phyloP scores from a whole-genome alignment of 92 coral and sea anemone genomes.

The Siderastrea radians region DNA sequence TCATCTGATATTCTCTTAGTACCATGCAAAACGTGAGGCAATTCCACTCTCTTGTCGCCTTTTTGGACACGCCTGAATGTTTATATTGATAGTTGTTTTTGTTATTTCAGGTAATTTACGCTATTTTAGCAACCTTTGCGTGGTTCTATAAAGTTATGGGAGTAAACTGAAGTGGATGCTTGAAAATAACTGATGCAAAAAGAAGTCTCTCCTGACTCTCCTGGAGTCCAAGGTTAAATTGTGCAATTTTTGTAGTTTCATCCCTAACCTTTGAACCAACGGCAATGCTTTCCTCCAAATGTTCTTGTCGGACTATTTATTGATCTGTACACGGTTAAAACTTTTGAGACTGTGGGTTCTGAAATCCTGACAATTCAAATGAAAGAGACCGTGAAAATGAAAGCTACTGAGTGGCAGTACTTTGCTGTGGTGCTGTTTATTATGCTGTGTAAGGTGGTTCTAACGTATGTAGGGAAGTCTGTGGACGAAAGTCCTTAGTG shows the following conservation, averaged over 20 bases:
- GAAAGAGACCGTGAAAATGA: no score
- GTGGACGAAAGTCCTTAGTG: no score
- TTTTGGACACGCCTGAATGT: background rate
- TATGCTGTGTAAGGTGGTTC: no score
- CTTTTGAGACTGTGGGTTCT: no score
- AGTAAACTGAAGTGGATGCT: background rate
- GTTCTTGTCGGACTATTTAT: no score
- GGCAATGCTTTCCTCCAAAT: background rate
- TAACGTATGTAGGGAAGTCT: no score
- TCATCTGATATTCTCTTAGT: background rate
- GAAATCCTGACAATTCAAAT: no score
- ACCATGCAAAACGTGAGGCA: conserved; percentile 13
- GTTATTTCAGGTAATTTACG: background rate
- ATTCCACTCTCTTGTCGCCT: background rate
- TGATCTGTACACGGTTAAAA: no score
- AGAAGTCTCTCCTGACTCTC: background rate
- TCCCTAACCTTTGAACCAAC: background rate
- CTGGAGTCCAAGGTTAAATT: no score
- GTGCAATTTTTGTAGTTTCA: no score
- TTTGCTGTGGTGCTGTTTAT: no score
- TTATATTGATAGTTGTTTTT: background rate
- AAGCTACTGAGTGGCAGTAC: no score
- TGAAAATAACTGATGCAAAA: background rate
- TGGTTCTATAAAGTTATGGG: background rate
- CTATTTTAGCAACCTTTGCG: background rate